Evolutionary conservation across 2,797 vertebrate genomes (phyloP), one percentile per base, ranked within the genome.

Genomic region (Ceyx erithaca): DNA sequence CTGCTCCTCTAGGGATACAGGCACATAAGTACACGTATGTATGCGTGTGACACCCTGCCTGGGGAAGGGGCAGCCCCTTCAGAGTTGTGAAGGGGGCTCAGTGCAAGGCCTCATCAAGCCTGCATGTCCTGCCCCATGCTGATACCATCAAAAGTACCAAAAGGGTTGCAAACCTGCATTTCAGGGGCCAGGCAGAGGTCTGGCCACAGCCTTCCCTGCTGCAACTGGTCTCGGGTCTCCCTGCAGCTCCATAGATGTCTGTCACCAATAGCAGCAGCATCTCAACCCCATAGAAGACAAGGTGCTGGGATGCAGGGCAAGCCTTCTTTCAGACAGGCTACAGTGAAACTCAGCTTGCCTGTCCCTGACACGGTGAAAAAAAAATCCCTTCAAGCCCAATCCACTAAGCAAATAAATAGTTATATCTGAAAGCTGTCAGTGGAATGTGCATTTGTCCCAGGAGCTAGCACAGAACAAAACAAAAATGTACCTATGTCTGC

Each of bases 61-160:
- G 0, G 25, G 57, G 45, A 79, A 80, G 49, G 33, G 28, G 12
- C 31, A 79, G 61, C 10, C 48, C 40, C 30, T 83, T 55, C 30
- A 40, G 33, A 89, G 37, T 12, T 19, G 26, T 37, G 49, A 73
- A 89, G 26, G 21, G 28, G 22, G 20, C 37, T 85, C 54, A 28
- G 45, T 28, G 19, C 8, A 21, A 87, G 58, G 12, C 8, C 58
- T 51, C 7, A 55, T 48, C 26, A 70, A 73, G 26, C 31, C 43
- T 59, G 28, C 0, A 0, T 6, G 2, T 54, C 62, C 41, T 77
- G 41, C 58, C 4, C 4, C 21, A 11, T 0, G 0, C 3, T 43
- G 61, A 18, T 58, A 12, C 48, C 10, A 30, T 18, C 40, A 52
- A 22, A 82, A 75, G 23, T 35, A 68, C 37, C 46, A 30, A 31